Base-by-base conservation (phyloP, 1,140 invertebrate genomes). In the Drosophila orosa region DNA sequence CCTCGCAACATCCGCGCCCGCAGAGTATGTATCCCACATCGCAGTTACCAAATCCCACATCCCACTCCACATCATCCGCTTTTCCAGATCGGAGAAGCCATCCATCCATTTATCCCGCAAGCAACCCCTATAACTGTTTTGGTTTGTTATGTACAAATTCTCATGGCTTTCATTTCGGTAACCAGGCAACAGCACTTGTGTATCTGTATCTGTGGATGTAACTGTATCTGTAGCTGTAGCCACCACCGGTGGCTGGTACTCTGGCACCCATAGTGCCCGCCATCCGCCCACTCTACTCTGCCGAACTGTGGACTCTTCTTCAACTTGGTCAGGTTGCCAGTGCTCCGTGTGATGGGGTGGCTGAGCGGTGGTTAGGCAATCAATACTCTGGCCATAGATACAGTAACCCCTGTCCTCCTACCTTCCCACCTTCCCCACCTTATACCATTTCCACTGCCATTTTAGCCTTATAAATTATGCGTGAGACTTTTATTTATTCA, bases 61-160 rank as follows among this genome's bases (percentile, higher is more conserved):
- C 59, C 54, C 50, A 54, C 29, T 22, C 47, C 27, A 13, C 27
- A 33, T 52, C 29, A 52, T 52, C 48, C 48, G 48, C 48, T 22
- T 19, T 22, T 5, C 17, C 60, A 59, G 60, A 61, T 61, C 48
- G 13, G 35, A 35, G 31, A 35, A 66, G 44, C 50, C 50, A 54
- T 35, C 29, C 29, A 33, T 10, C 45, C 22, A 25, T 24, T 17
- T 29, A 63, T 63, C 61, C 56, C 61, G 35, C 27, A 33, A 74
- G 50, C 62, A 81, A 89, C 84, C 84, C 83, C 73, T 80, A 80
- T 89, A 56, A 60, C 47, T 63, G 74, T 74, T 87, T 89, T 78
- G 79, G 83, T 87, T 87, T 87, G 84, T 87, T 87, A 87, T 87
- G 84, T 87, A 87, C 84, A 87, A 76, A 84, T 80, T 89, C 80